Base-by-base conservation (phyloP, 2,888 invertebrate genomes). In the Linnaemya vulpina region DNA sequence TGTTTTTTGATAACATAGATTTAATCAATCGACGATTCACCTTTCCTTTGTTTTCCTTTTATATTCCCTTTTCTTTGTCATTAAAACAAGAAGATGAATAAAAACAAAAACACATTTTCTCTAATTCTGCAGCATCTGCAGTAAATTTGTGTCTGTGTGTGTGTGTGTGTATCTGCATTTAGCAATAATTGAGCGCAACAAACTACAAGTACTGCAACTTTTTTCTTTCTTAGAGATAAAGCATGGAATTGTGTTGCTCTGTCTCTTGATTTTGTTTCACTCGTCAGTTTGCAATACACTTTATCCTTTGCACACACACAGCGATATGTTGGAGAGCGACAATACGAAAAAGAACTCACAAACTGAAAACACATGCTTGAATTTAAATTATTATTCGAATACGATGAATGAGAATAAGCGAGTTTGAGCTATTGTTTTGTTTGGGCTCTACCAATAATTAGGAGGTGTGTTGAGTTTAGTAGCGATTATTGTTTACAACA, bases 11-110 rank as follows among this genome's bases (percentile, higher is more conserved):
- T 83, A 82, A 76, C 55, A 70, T 40, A 65, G 70, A 82, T 79
- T 76, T 80, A 60, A 84, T 84, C 84, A 80, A 76, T 71, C 38
- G 71, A n/a, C 53, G 65, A 75, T 80, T 60, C 82, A 76, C 76
- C 76, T 71, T 76, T 71, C 49, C 49, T 75, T 75, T 22, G 13
- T 46, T 65, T 51, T 51, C 4, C 8, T 68, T 15, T 65, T 3
- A 35, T n/a, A 9, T 22, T 43, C 0, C 22, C 22, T 38, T 43
- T 60, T 49, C 68, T 68, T 62, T 25, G 49, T 53, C n/a, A 38
- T 51, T 58, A 58, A 58, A n/a, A 13, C 17, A 74, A n/a, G 46
- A 38, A 22, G 17, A 53, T n/a, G 65, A 49, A 65, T 9, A 62
- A 78, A 71, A 63, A 51, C 40, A 51, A 55, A 70, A 75, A 51